Base-by-base conservation (phyloP, 2,113 vertebrate genomes). In the Steatornis caripensis region DNA sequence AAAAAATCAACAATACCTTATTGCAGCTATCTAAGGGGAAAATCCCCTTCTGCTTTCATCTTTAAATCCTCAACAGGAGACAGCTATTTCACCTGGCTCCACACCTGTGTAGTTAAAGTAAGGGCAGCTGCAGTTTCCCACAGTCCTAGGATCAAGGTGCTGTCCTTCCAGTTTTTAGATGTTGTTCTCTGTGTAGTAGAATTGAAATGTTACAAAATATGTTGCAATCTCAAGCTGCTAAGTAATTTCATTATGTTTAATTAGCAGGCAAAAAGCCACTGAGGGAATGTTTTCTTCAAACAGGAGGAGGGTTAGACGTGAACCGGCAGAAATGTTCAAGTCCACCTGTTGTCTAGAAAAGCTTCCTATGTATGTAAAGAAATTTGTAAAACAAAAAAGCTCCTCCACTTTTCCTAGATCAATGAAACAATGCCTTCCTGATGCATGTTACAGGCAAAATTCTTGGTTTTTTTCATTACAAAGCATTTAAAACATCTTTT, bases 21-120 rank as follows among this genome's bases (percentile, higher is more conserved):
- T 46, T 92, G 55, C 72, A 96, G 62, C 83, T 93, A 57, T 81
- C 61, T 87, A 66, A 88, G 54, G 86, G 92, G 91, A 90, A 95
- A 97, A 97, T 60, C 77, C 95, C 91, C 17, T 53, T 37, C 48
- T 57, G 54, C 95, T 98, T 97, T 98, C 53, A 94, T 97, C 96
- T 97, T 89, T 87, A 94, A 93, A 84, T 82, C 89, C 58, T 10
- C 60, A 89, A 7, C 45, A 69, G 53, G 94, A 89, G 95, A 89
- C 58, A 97, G 65, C 49, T 84, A 34, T 95, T 94, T 97, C 80
- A 90, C 30, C 80, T 82, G 62, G 74, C 45, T 92, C 54, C 78
- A 51, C 90, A 84, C 71, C 72, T 9, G 11, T 10, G 3, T 54
- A 77, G 81, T 78, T 94, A 77, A 76, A 86, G 55, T 74, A 71